Percentiles rank a stretch among this genome's conserved stretches.
Evolutionary conservation across 30 jellyfish, hydroid and myxozoan genomes (phyloP).

Genomic region (Nemopilema nomurai): DNA sequence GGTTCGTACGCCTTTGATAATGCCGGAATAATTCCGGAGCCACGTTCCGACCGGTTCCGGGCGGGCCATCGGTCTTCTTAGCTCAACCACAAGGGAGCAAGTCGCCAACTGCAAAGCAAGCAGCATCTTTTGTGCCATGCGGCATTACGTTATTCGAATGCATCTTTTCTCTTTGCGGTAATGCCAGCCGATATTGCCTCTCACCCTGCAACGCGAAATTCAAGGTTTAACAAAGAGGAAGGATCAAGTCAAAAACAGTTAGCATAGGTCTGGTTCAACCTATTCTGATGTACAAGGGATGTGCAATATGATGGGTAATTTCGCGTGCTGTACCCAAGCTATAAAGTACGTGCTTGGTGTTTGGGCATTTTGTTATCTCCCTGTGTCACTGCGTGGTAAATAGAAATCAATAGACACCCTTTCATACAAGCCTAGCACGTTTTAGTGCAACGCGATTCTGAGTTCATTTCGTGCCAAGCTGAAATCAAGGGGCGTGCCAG

Average conservation of each 20-base stretch:
- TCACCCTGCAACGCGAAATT: constrained; percentile 19
- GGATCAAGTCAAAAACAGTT: background rate
- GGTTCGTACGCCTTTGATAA: background rate
- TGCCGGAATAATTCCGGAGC: background rate
- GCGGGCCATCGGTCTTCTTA: background rate
- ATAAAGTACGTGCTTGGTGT: background rate
- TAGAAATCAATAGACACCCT: background rate
- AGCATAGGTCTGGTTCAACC: too few relatives aligned
- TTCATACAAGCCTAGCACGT: background rate
- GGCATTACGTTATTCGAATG: constrained; percentile 17
- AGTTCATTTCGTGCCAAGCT: constrained; percentile 24
- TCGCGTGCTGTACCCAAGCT: background rate
- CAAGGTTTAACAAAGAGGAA: background rate
- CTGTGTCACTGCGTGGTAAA: background rate
- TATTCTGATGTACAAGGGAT: too few relatives aligned
- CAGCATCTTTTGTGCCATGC: background rate
- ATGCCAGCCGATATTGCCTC: constrained; percentile 52
- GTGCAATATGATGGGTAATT: background rate
- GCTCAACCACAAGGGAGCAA: constrained; percentile 18
- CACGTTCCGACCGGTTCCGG: background rate
- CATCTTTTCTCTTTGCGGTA: constrained; percentile 52
- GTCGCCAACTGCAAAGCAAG: constrained; percentile 4
- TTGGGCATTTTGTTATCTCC: background rate
- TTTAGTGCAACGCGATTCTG: background rate
- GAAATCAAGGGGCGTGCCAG: constrained; percentile 39